phyloP scores from a whole-genome alignment of 2,797 vertebrate genomes.

The Vireo griseus region DNA sequence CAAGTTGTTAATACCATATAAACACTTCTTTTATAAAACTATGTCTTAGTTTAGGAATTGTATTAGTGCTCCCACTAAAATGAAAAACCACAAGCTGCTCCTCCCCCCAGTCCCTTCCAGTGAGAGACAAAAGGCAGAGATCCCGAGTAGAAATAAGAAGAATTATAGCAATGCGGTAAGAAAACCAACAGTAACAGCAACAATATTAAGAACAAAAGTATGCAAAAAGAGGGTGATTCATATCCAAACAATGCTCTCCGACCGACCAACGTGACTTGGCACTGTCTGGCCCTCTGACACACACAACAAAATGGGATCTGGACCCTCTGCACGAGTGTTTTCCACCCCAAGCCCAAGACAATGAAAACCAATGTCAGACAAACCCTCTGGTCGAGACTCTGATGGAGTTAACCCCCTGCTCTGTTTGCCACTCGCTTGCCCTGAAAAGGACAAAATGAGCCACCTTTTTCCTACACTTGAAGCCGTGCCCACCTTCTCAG shows the following conservation, averaged over 20 bases:
- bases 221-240: background rate
- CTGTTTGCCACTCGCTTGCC: rapidly evolving
- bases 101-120: background rate
- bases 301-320: background rate
- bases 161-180: background rate
- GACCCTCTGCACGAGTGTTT: rapidly evolving
- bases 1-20: background rate
- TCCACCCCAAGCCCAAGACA: too few relatives aligned
- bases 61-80: background rate
- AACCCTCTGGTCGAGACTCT: rapidly evolving
- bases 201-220: background rate
- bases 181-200: background rate
- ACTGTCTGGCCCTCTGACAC: rapidly evolving
- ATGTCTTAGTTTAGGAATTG: background rate
- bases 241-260: rapidly evolving
- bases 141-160: background rate
- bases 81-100: background rate
- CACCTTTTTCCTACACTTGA: too few relatives aligned
- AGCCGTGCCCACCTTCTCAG: background rate
- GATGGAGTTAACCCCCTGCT: rapidly evolving
- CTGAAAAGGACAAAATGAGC: background rate
- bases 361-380: background rate
- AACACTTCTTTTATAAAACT: background rate
- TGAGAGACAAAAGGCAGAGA: background rate
- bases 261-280: background rate